phyloP scores from a whole-genome alignment of 2,113 vertebrate genomes.

The Holacanthus passer region DNA sequence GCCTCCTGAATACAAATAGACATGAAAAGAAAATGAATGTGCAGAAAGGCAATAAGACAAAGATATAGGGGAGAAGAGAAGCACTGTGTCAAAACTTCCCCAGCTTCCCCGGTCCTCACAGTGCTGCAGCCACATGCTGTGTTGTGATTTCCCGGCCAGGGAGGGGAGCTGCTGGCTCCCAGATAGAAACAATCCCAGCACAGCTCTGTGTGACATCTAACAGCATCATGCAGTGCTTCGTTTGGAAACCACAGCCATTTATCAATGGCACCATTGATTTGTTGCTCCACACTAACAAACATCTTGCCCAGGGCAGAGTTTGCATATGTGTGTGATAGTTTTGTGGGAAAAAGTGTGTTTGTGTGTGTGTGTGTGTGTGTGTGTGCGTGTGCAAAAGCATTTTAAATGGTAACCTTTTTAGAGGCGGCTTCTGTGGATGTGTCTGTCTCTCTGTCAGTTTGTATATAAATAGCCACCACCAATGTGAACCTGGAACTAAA shows the following conservation, averaged over 20 bases:
- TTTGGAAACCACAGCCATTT: constrained; percentile 34
- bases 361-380: not conserved
- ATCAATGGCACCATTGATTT: constrained; percentile 44
- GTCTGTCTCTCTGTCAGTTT: not conserved
- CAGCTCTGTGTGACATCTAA: not conserved
- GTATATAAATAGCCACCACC: not conserved
- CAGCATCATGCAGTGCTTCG: constrained; percentile 20
- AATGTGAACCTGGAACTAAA: not conserved
- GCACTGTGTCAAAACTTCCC: not conserved
- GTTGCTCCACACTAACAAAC: constrained; percentile 28
- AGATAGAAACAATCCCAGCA: constrained; percentile 42
- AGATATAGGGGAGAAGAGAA: constrained; percentile 3
- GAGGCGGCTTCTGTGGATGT: not conserved
- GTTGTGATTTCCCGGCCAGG: constrained; percentile 67
- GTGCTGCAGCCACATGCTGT: constrained; percentile 37
- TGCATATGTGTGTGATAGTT: constrained; percentile 10
- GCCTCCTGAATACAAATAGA: not conserved
- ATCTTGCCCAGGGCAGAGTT: not conserved
- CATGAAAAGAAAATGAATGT: constrained; percentile 2
- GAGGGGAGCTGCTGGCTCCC: constrained; percentile 76
- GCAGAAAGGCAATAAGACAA: constrained; percentile 12
- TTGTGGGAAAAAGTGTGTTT: not conserved
- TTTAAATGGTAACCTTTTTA: not conserved
- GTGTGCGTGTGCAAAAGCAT: not conserved
- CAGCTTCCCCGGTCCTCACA: not conserved